Evolutionary conservation across 2,888 invertebrate species (phyloP), one percentile per base, ranked within the genome.

Genomic region (Eupithecia subumbrata): DNA sequence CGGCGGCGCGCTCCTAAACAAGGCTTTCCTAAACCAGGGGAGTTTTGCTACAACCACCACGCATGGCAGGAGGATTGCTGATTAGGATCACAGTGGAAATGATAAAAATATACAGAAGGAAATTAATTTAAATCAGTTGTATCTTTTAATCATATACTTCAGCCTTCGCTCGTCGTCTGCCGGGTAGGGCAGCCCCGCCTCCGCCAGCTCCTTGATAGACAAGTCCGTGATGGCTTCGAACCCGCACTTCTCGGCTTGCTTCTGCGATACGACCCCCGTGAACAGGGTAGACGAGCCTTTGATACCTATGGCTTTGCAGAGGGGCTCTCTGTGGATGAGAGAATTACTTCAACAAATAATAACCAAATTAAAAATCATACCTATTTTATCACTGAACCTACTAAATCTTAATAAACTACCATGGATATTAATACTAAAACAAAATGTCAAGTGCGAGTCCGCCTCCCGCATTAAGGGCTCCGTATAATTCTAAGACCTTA

Each of bases 111-210:
- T 12, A 43, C 43, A 40, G 11, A 40, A 37, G 37, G 5, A 37
- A 37, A 40, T 40, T 8, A 40, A 40, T 40, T 40, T 1, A 9
- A 43, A 43, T 45, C 40, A 67, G 5, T 67, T 22, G 66, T 68
- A 91, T 69, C 84, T 89, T 76, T 89, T 91, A 0, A 86, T 85
- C 93, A 93, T 93, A 22, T 88, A 75, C 73, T 91, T 92, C 8
- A 93, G 69, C 0, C 76, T 34, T n/a, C 84, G 84, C 2, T 82
- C 84, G 14, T 90, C 89, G 40, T 88, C 88, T 9, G 69, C 80
- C 0, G 92, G 91, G 74, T 87, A 93, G 11, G 87, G 81, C 0
- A 92, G 72, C 0, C 92, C 93, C 0, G 80, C 70, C 0, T 89
- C 88, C 0, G 87, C 88, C 0, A 92, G 72, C n/a, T 93, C 90